Conservation (phyloP, 2,888 invertebrate species). For the Agriotes lineatus region DNA sequence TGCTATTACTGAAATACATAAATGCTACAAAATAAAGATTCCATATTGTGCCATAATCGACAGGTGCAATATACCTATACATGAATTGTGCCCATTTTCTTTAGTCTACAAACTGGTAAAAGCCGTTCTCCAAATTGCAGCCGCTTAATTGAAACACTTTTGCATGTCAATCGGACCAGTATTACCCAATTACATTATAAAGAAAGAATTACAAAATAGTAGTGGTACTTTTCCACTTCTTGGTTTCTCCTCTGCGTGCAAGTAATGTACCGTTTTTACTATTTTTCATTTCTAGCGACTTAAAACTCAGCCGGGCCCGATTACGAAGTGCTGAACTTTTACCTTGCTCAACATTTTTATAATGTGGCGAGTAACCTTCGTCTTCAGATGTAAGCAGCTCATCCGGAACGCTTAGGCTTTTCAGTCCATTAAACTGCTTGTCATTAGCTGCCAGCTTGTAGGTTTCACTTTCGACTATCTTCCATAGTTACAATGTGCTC, state of each 20-base stretch:
- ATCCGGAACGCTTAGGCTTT: constrained; percentile 10
- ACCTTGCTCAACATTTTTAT: background rate
- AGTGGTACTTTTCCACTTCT: background rate
- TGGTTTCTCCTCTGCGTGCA: background rate
- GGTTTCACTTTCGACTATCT: constrained; percentile 20
- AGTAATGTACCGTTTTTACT: background rate
- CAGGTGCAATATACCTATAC: no score
- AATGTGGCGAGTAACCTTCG: constrained; percentile 6
- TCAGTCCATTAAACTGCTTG: constrained; percentile 6
- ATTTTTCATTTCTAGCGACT: background rate
- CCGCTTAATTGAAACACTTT: background rate
- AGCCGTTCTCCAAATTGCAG: constrained; percentile 8
- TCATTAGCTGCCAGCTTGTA: background rate
- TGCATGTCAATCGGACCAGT: background rate
- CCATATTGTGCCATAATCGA: no score
- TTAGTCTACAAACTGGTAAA: background rate
- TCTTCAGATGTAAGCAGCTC: constrained; percentile 7
- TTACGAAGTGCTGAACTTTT: background rate
- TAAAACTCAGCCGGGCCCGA: no score
- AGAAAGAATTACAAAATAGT: constrained; percentile 6
- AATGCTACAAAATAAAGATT: no score
- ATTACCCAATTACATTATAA: constrained; percentile 1
- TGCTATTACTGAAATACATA: no score
- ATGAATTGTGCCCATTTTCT: no score
- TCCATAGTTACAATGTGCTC: constrained; percentile 2